Base-by-base conservation (phyloP, 1,140 invertebrate genomes). In the Hycleus cichorii region DNA sequence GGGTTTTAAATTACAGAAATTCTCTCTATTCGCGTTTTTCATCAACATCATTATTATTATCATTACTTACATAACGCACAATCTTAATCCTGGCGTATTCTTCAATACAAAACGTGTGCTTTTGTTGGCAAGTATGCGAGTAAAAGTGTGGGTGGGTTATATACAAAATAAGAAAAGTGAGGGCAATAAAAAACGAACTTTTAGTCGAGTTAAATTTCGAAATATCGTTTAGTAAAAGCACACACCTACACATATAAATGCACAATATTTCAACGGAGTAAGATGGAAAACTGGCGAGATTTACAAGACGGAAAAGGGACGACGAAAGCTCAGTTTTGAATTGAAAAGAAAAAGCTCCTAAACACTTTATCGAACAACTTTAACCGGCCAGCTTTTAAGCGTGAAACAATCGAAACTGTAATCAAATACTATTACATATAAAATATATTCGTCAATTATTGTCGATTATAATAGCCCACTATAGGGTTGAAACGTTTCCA, bases 1-100 rank as follows among this genome's bases (percentile, higher is more conserved):
- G 47, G 53, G 47, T 56, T 56, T 56, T 56, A 56, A 56, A 56
- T 56, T 56, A 56, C 32, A 32, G n/a, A 56, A 45, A 48, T 32
- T 4, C 32, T 32, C 32, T 32, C 32, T 32, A 32, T 32, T 32
- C 32, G 4, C 3, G 4, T 32, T 32, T 32, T 7, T 32, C 32
- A 5, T 7, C 32, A 5, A 1, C 32, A 32, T 18, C 18, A 18
- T 18, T 18, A 18, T 18, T 18, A 18, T 18, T 18, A 18, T 18
- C 1, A 12, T 18, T 18, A 1, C 2, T 18, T 18, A 18, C 18
- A 18, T 18, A 18, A 18, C 18, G 18, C 18, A 32, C 32, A 32
- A 32, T 53, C 51, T 32, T 53, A 53, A 53, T 53, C 42, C 51
- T 27, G 51, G 27, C 51, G 51, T 42, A 27, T 53, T 53, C 46